Evolutionary conservation across 1,140 invertebrate species (phyloP), one percentile per base, ranked within the genome.

Genomic region (Pollicipes pollicipes): DNA sequence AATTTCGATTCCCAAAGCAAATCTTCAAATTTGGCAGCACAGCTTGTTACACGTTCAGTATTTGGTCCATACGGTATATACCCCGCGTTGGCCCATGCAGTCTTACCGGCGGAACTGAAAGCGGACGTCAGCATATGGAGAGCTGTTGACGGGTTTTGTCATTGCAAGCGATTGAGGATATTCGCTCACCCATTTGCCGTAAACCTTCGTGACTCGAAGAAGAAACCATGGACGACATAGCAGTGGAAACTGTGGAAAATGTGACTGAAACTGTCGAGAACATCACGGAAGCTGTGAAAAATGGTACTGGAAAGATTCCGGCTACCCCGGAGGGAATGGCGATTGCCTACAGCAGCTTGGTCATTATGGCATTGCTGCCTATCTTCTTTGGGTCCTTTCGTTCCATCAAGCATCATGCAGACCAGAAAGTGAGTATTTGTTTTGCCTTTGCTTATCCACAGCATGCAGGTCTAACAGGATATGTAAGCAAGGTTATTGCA

Each of bases 301-400:
- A 74, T 71, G 72, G 32, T 21, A 75, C 75, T 26, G 71, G 63
- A 24, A 88, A 87, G 78, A 82, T 87, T 70, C 88, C 89, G 3
- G 86, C 92, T 35, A 94, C 93, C 67, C 88, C 91, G 26, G 94
- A 97, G 82, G 95, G 95, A 72, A 92, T 97, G 85, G 88, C 88
- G 17, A 84, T 97, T 69, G 95, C 96, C 37, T 98, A 98, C 82
- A 85, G 88, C 58, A 94, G 92, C 83, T 83, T 98, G 70, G 86
- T 97, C 76, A 83, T 97, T 75, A 98, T 98, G 95, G 94, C 95
- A 66, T 83, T 97, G 77, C 79, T 98, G 70, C 95, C 95, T 3
- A 97, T 98, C 80, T 95, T 97, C 80, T 88, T 97, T 75, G 96
- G 96, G 68, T 87, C 94, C 70, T 93, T 93, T 78, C 84, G 93